Conservation (phyloP, 92 coral and sea anemone genomes). For the Umimayanthus kanabou region DNA sequence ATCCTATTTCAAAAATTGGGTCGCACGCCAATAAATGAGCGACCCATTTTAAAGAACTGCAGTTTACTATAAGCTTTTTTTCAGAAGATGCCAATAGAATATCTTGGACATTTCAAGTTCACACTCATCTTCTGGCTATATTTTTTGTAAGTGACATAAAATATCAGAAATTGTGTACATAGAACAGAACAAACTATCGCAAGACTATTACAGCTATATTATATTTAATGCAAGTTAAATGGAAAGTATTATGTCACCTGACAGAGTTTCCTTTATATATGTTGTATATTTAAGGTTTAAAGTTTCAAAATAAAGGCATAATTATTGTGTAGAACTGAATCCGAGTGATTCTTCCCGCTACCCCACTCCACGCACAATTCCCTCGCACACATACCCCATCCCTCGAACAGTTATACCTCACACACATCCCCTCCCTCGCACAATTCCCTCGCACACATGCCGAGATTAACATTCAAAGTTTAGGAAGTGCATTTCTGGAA, state of each 20-base stretch:
- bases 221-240: constrained; percentile 17
- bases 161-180: neutral
- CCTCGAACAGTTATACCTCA: too few relatives aligned
- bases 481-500: too few relatives aligned
- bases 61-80: neutral
- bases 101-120: neutral
- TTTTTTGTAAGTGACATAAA: neutral
- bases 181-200: neutral
- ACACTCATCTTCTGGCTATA: neutral
- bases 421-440: too few relatives aligned
- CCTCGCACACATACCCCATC: too few relatives aligned
- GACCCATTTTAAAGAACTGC: neutral
- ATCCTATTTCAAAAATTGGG: too few relatives aligned
- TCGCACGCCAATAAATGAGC: neutral
- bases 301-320: neutral
- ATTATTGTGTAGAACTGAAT: neutral
- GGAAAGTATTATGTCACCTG: neutral
- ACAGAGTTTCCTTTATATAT: neutral
- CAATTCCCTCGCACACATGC: too few relatives aligned
- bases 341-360: neutral
- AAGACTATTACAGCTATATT: neutral
- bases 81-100: neutral
- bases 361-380: neutral
- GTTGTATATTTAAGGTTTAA: neutral
- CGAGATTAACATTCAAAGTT: too few relatives aligned